Evolutionary conservation across 2,113 vertebrate species (phyloP).

Genomic region (Plecotus auritus): DNA sequence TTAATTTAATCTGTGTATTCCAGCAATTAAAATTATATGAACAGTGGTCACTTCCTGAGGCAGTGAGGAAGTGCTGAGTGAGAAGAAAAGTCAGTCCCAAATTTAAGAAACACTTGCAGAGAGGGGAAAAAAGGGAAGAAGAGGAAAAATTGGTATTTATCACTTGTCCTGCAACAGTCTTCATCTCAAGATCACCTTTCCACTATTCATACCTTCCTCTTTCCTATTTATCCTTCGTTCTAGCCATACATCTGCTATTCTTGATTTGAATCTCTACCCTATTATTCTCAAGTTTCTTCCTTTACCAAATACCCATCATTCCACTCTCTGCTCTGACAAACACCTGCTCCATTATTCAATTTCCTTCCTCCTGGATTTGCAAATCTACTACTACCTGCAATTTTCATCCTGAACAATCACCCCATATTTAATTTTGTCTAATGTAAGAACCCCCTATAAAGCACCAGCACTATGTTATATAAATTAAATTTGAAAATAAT

Average conservation of each 20-base stretch:
- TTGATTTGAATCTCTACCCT: background rate
- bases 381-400: background rate
- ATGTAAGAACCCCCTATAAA: background rate
- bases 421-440: background rate
- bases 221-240: background rate
- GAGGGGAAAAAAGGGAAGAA: background rate
- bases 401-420: background rate
- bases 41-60: background rate
- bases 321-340: background rate
- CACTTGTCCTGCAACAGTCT: background rate
- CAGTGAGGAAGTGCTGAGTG: background rate
- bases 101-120: background rate
- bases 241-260: background rate
- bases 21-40: background rate
- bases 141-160: background rate
- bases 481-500: conserved; percentile 17
- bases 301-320: background rate
- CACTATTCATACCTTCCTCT: background rate
- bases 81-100: background rate
- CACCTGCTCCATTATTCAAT: background rate
- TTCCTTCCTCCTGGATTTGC: background rate
- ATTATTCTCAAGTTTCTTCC: background rate
- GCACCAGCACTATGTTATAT: background rate
- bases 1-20: background rate
- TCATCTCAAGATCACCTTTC: background rate